Evolutionary conservation across 2,888 invertebrate genomes (phyloP), one percentile per base, ranked within the genome.

Genomic region (Conchocele bisecta): DNA sequence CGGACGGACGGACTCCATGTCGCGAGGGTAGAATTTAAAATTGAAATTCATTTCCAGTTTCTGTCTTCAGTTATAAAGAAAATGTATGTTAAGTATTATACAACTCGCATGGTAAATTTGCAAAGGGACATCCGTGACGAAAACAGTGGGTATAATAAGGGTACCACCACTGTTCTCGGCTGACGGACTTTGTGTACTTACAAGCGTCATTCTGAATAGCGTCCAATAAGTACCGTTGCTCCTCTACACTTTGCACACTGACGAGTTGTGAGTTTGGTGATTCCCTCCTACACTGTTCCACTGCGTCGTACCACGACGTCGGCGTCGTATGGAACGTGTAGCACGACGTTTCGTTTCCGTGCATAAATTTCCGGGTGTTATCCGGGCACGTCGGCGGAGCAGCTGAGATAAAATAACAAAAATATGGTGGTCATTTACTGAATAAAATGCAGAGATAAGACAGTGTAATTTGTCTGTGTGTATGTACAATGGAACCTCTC

Each of bases 241-340:
- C 83, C 15, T 72, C 57, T 7, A 64, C 22, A 7, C 75, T 50
- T 46, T 69, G 73, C 9, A 85, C 56, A 26, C 77, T 76, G 35
- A 80, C 83, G 11, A 85, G 67, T 37, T 72, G 75, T 6, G 71
- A 77, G 24, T 65, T 65, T 7, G 79, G 71, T 1, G 82, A 69
- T 50, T 80, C 79, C 11, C 56, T 51, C 24, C 81, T 77, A 54
- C 85, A 83, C 7, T 37, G 58, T 26, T 75, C 65, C 7, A 79
- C 78, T 0, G 83, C 83, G 5, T 79, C 73, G 26, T 67, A 79
- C 83, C 83, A 85, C 13, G 58, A 61, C 44, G 46, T 57, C 1
- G 82, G 75, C n/a, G 76, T 61, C 11, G 75, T 53, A 57, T 85
- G 83, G 63, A 83, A 85, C 3, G 79, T 77, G 46, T 83, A 83